Evolutionary conservation across 2,113 vertebrate genomes (phyloP).

Genomic region (Struthio camelus): DNA sequence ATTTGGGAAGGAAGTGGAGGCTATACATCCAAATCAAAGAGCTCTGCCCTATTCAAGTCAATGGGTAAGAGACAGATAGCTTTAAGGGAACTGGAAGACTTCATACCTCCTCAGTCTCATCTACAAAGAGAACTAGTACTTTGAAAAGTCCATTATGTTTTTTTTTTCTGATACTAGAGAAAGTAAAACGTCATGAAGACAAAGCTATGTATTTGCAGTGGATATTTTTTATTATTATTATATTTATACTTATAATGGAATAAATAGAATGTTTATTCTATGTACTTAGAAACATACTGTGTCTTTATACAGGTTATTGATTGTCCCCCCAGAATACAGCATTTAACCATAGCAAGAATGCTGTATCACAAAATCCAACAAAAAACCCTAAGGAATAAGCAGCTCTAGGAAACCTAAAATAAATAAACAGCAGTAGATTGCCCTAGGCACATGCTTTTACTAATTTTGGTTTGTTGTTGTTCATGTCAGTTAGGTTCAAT

Average conservation of each 20-base stretch:
- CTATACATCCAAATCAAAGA: background rate
- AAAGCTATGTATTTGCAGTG: background rate
- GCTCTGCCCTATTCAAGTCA: background rate
- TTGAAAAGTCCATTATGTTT: background rate
- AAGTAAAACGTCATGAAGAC: background rate
- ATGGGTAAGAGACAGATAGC: background rate
- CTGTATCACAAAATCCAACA: background rate
- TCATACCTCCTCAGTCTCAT: background rate
- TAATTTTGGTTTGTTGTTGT: constrained; percentile 48
- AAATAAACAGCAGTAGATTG: constrained; percentile 40
- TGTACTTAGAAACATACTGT: background rate
- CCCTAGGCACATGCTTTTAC: constrained; percentile 41
- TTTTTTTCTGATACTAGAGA: background rate
- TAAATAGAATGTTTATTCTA: background rate
- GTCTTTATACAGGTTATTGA: background rate
- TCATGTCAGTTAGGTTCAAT: constrained; percentile 48
- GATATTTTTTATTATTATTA: background rate
- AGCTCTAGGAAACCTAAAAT: constrained; percentile 11
- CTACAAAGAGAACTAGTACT: background rate
- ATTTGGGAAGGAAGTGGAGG: background rate
- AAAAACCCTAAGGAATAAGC: constrained; percentile 7
- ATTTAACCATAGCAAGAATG: background rate
- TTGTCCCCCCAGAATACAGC: background rate
- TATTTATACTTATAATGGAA: background rate
- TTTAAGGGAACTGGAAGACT: background rate